Evolutionary conservation across 2,113 vertebrate genomes (phyloP).

Genomic region (Phycodurus eques): DNA sequence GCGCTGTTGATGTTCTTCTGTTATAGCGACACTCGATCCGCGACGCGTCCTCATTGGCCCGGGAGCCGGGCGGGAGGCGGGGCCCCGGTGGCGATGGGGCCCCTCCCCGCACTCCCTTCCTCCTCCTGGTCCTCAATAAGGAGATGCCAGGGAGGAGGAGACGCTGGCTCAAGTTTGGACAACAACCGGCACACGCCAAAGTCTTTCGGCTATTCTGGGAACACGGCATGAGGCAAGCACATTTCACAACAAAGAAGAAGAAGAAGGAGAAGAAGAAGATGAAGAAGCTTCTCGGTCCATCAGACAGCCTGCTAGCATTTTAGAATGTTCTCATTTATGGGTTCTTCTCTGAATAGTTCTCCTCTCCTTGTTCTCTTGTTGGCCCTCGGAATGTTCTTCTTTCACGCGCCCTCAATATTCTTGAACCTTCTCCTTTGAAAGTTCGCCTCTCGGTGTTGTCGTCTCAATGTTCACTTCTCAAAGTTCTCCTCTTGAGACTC

Average conservation of each 20-base stretch:
- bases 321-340: constrained; percentile 13
- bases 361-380: too few species aligned
- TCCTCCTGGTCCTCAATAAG: constrained; percentile 70
- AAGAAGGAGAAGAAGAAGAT: constrained; percentile 27
- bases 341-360: too few species aligned
- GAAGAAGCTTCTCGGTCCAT: constrained; percentile 21
- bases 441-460: neutral
- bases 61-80: constrained; percentile 32
- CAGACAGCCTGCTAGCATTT: constrained; percentile 14
- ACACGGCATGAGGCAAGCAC: constrained; percentile 67
- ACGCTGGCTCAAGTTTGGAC: constrained; percentile 72
- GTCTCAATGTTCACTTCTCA: neutral
- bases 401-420: neutral
- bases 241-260: constrained; percentile 51
- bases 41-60: constrained; percentile 76
- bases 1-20: constrained; percentile 73
- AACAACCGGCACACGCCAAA: constrained; percentile 51
- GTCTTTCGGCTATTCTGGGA: constrained; percentile 83
- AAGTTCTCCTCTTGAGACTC: neutral
- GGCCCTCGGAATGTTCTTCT: too few species aligned
- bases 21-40: constrained; percentile 91
- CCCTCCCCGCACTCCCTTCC: constrained; percentile 34
- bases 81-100: constrained; percentile 16
- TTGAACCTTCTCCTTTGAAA: neutral
- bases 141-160: constrained; percentile 57